Conservation (phyloP, 1,140 invertebrate species). For the Caenorhabditis latens region DNA sequence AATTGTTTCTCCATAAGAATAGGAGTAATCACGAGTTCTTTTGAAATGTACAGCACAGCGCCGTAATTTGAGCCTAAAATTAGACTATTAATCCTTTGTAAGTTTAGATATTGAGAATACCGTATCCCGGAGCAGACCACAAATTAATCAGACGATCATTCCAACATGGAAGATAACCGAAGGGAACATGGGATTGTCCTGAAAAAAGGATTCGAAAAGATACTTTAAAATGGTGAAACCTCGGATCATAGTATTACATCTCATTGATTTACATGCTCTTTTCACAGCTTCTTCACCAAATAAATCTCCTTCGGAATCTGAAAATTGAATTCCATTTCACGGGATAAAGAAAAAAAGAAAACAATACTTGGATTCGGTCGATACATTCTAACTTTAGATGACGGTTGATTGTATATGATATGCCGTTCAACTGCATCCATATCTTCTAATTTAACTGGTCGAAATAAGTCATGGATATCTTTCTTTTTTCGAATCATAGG, state of each 20-base stretch:
- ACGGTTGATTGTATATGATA: slow-evolving; percentile 59
- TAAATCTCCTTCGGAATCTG: slow-evolving; percentile 49
- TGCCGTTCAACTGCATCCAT: slow-evolving; percentile 45
- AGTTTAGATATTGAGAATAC: neutral
- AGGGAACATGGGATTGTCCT: neutral
- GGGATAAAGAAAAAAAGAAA: neutral
- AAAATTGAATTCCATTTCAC: neutral
- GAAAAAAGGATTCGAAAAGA: neutral
- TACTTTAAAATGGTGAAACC: neutral
- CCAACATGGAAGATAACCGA: slow-evolving; percentile 56
- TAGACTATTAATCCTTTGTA: neutral
- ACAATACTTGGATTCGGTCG: slow-evolving; percentile 22
- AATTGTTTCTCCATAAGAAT: slow-evolving; percentile 22
- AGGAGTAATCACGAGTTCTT: slow-evolving; percentile 16
- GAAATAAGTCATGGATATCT: slow-evolving; percentile 35
- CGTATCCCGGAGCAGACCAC: slow-evolving; percentile 57
- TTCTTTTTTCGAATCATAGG: slow-evolving; percentile 46
- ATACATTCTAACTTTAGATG: slow-evolving; percentile 57
- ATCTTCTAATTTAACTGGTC: slow-evolving; percentile 29
- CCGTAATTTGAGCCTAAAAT: neutral
- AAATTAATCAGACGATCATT: slow-evolving; percentile 22
- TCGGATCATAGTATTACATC: slow-evolving; percentile 47
- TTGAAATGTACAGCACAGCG: neutral
- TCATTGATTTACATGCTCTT: slow-evolving; percentile 34
- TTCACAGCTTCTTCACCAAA: slow-evolving; percentile 49